Evolutionary conservation across 1,140 invertebrate genomes (phyloP).

Genomic region (Bombus cullumanus): DNA sequence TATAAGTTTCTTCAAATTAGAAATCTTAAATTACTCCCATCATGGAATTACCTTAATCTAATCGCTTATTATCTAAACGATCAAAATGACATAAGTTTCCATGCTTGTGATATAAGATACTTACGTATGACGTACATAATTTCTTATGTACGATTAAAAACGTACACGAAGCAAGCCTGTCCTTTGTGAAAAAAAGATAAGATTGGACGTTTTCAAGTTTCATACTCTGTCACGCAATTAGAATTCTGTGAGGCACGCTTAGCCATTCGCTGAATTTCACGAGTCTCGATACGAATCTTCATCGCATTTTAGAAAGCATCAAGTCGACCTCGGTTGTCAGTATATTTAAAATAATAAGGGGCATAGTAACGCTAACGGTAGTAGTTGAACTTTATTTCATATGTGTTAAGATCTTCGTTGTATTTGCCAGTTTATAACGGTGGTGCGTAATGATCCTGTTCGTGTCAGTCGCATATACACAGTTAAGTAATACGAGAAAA

Average conservation of each 20-base stretch:
- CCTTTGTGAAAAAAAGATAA: slow-evolving; percentile 8
- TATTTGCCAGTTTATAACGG: neutral
- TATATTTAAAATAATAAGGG: neutral
- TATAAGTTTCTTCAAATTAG: neutral
- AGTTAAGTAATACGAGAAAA: slow-evolving; percentile 2
- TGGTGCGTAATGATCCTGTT: neutral
- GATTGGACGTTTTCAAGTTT: neutral
- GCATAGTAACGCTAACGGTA: neutral
- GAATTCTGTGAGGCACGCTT: neutral
- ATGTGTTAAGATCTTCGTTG: neutral
- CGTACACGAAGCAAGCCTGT: neutral
- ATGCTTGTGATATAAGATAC: slow-evolving; percentile 8
- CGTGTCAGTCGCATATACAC: neutral
- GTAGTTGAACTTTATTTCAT: neutral
- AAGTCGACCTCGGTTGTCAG: too few species aligned
- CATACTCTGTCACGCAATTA: neutral
- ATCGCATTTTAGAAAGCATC: neutral
- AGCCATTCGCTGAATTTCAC: neutral
- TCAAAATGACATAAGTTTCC: neutral
- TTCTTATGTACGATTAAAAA: neutral
- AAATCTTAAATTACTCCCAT: neutral
- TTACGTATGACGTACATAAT: neutral
- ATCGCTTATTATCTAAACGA: slow-evolving; percentile 7
- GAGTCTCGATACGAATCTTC: neutral
- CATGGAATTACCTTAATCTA: neutral